Evolutionary conservation across 2,888 invertebrate species (phyloP).

Genomic region (Pyrochroa serraticornis): DNA sequence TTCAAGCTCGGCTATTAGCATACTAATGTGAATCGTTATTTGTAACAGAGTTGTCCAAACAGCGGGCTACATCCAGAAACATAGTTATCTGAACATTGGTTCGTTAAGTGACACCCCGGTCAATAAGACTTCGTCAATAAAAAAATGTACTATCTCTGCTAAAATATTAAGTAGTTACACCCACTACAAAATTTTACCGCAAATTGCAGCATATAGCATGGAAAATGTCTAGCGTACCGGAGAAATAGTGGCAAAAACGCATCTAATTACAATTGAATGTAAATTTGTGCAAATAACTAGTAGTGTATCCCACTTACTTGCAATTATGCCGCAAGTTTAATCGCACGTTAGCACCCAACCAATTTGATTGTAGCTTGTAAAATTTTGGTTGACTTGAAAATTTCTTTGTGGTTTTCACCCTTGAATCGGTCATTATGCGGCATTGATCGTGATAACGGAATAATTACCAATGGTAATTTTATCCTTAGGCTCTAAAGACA

Average conservation of each 20-base stretch:
- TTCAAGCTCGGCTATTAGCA: constrained; percentile 9
- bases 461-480: constrained; percentile 8
- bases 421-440: constrained; percentile 1
- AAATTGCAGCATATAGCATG: too few species aligned
- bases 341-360: constrained; percentile 9
- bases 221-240: too few species aligned
- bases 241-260: too few species aligned
- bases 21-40: constrained; percentile 6
- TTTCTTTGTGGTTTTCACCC: background rate
- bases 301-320: constrained; percentile 21
- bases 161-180: too few species aligned
- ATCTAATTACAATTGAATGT: constrained; percentile 11
- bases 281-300: constrained; percentile 21
- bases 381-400: constrained; percentile 3
- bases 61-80: background rate
- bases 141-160: too few species aligned
- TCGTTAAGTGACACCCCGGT: background rate
- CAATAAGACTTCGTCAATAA: too few species aligned
- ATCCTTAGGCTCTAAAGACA: constrained; percentile 7
- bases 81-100: background rate
- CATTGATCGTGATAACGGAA: constrained; percentile 2
- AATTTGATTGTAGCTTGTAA: constrained; percentile 14
- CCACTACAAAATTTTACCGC: too few species aligned
- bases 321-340: too few species aligned
- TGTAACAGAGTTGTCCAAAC: background rate